A percentile compares a stretch with the other conserved stretches of the same genome.
Conservation (phyloP, 2,113 vertebrate species). For the Falcunculus frontatus region DNA sequence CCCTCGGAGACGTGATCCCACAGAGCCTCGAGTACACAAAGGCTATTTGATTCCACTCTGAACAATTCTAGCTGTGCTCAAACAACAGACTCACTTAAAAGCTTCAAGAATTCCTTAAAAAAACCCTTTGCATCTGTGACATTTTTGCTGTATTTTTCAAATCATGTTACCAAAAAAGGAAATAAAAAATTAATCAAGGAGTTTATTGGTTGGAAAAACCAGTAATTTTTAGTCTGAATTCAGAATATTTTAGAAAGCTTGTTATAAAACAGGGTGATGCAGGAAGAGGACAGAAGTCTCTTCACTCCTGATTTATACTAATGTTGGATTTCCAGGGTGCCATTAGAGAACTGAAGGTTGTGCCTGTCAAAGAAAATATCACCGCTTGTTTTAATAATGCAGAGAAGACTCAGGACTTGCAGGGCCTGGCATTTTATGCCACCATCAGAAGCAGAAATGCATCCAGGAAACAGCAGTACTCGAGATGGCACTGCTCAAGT, state of each 20-base stretch:
- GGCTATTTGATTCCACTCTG: background rate
- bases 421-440: background rate
- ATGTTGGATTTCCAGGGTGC: background rate
- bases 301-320: background rate
- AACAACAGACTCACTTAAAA: background rate
- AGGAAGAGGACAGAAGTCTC: background rate
- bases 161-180: background rate
- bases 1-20: fast-evolving
- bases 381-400: background rate
- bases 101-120: background rate
- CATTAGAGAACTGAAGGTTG: background rate
- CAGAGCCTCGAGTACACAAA: background rate
- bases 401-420: background rate
- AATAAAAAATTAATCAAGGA: background rate
- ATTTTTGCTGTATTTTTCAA: background rate
- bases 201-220: background rate
- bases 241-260: background rate
- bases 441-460: background rate
- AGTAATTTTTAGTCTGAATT: background rate
- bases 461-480: background rate
- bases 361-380: background rate
- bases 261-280: background rate
- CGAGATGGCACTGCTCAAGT: background rate
- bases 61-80: background rate
- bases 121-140: background rate